phyloP scores from a whole-genome alignment of 2,797 vertebrate genomes.

The Intellagama lesueurii region DNA sequence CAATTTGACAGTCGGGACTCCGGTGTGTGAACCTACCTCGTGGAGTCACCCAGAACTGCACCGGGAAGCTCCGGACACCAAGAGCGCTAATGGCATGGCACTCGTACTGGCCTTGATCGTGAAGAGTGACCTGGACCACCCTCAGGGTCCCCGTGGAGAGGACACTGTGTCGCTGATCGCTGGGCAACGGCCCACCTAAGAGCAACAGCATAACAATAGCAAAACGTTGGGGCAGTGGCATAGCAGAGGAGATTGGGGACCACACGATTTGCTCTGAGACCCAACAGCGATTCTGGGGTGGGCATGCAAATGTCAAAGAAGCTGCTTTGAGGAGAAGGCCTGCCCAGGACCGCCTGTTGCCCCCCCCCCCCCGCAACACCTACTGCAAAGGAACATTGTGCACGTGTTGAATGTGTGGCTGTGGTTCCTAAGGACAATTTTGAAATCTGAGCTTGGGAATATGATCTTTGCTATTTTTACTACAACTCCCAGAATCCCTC shows the following conservation, averaged over 20 bases:
- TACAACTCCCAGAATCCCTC: not conserved
- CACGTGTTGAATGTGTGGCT: too few species aligned
- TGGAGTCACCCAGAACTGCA: constrained; percentile 69
- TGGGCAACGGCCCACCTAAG: constrained; percentile 69
- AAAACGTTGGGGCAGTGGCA: not conserved
- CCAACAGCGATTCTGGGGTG: not conserved
- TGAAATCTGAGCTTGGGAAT: too few species aligned
- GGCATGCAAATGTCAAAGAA: not conserved
- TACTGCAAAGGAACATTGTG: too few species aligned
- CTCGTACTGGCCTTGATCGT: constrained; percentile 76
- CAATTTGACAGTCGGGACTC: not conserved
- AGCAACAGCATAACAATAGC: fast-evolving
- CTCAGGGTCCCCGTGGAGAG: constrained; percentile 72
- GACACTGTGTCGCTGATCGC: constrained; percentile 71
- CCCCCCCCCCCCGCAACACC: too few species aligned
- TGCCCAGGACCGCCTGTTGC: not conserved
- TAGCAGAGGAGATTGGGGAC: too few species aligned
- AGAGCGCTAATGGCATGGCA: constrained; percentile 77
- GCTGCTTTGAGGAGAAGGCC: not conserved
- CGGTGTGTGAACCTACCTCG: constrained; percentile 58
- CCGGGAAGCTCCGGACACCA: constrained; percentile 47
- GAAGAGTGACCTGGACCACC: constrained; percentile 65
- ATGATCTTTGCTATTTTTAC: not conserved
- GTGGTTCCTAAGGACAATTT: too few species aligned
- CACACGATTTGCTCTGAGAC: not conserved